Conservation (phyloP, 2,113 vertebrate species). For the Odocoileus hemionus region DNA sequence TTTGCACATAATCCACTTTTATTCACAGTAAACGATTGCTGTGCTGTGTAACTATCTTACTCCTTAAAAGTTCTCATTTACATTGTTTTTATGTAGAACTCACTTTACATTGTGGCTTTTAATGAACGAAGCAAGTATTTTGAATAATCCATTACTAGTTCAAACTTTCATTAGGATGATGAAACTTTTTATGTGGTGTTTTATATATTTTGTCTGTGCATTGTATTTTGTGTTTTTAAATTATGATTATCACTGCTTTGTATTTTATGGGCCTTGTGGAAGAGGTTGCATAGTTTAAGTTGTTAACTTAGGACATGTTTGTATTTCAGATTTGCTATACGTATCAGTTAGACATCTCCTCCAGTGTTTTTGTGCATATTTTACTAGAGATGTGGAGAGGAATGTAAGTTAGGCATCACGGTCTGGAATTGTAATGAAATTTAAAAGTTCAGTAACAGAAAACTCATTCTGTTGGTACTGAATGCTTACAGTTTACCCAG, state of each 20-base stretch:
- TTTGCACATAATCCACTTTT: neutral
- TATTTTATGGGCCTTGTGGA: neutral
- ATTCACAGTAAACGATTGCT: neutral
- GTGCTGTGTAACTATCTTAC: neutral
- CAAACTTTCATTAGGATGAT: neutral
- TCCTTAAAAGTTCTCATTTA: neutral
- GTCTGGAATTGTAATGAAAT: slow-evolving; percentile 3
- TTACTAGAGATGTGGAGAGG: neutral
- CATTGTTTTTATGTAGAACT: neutral
- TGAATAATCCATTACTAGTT: neutral
- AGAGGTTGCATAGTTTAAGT: slow-evolving; percentile 15
- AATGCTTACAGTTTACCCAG: neutral
- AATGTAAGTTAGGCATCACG: neutral
- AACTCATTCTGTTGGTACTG: neutral
- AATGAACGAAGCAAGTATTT: neutral
- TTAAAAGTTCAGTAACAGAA: neutral
- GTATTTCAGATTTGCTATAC: neutral
- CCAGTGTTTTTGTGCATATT: neutral
- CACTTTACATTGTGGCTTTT: neutral
- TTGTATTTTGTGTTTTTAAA: slow-evolving; percentile 19
- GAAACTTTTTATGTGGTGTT: neutral
- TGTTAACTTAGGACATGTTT: neutral
- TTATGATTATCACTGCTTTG: neutral
- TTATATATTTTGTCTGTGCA: neutral
- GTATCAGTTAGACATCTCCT: neutral